Conservation (phyloP, 2,888 invertebrate species). For the Ditula angustiorana region DNA sequence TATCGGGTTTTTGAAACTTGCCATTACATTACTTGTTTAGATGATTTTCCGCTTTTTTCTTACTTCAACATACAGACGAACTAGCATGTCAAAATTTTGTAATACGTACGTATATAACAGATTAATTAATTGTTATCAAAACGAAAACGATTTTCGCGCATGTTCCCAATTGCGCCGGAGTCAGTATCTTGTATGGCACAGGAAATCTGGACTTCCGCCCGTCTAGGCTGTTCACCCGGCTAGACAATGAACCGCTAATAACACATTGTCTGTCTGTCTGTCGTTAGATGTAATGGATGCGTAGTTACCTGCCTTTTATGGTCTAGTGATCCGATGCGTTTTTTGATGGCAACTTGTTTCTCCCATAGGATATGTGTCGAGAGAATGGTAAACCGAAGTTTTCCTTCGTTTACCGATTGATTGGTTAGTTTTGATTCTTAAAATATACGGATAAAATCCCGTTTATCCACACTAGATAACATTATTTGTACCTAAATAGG, state of each 20-base stretch:
- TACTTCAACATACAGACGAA: no score
- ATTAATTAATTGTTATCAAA: not conserved
- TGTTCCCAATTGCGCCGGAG: constrained; percentile 6
- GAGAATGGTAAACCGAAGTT: no score
- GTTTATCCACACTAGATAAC: no score
- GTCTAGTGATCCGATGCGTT: constrained; percentile 63
- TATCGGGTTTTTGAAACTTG: no score
- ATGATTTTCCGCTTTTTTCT: no score
- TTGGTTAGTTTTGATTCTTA: no score
- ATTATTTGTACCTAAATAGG: no score
- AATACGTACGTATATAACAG: no score
- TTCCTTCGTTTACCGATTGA: no score
- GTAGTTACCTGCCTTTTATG: constrained; percentile 66
- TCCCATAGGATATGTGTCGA: constrained; percentile 36
- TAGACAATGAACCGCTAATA: constrained; percentile 75
- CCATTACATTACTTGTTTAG: no score
- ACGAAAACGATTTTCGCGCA: not conserved
- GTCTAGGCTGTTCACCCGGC: constrained; percentile 80
- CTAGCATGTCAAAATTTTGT: no score
- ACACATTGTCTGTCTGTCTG: constrained; percentile 66
- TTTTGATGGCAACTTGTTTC: constrained; percentile 49
- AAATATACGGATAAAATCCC: no score
- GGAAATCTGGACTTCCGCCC: constrained; percentile 81
- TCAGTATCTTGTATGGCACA: constrained; percentile 60
- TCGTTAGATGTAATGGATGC: constrained; percentile 64